These are phyloP conservation scores for Notospermus geniculatus DNA, from an alignment of 1,140 invertebrate genomes.

Conservation along the genomic window DNA sequence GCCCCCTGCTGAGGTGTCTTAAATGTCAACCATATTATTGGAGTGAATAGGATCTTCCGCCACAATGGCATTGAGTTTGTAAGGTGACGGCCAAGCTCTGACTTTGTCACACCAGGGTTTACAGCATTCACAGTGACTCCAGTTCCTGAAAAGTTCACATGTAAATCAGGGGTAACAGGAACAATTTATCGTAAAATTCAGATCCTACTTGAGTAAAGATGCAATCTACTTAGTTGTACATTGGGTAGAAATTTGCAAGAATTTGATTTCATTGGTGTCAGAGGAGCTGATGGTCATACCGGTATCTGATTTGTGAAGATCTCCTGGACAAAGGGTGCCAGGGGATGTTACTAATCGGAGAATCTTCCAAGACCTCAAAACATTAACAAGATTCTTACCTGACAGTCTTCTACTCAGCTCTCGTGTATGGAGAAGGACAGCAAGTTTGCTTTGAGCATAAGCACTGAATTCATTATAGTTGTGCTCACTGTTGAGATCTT, in stretches of 20 bases:
- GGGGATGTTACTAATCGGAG: too few relatives aligned
- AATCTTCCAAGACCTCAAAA: too few relatives aligned
- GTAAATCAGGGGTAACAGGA: not conserved
- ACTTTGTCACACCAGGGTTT: slow-evolving; percentile 81
- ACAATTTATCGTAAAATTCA: too few relatives aligned
- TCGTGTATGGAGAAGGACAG: slow-evolving; percentile 69
- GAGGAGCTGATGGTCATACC: too few relatives aligned
- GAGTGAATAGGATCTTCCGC: not conserved
- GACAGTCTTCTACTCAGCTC: slow-evolving; percentile 58
- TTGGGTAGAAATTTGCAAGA: too few relatives aligned
- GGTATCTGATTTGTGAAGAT: too few relatives aligned
- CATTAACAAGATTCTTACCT: slow-evolving; percentile 39
- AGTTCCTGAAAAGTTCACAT: slow-evolving; percentile 45
- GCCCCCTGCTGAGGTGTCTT: slow-evolving; percentile 56
- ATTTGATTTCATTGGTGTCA: too few relatives aligned
- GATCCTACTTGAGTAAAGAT: too few relatives aligned
- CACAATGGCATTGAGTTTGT: slow-evolving; percentile 14
- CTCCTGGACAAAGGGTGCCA: too few relatives aligned
- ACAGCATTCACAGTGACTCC: slow-evolving; percentile 79
- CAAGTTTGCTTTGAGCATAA: slow-evolving; percentile 72
- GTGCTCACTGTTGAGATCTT: slow-evolving; percentile 51
- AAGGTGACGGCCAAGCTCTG: slow-evolving; percentile 75
- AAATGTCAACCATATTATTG: slow-evolving; percentile 46
- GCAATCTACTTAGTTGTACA: too few relatives aligned
- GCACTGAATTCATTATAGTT: slow-evolving; percentile 32